These are phyloP conservation scores for Porites cylindrica DNA, from an alignment of 92 coral and sea anemone genomes.

Conservation along the genomic window DNA sequence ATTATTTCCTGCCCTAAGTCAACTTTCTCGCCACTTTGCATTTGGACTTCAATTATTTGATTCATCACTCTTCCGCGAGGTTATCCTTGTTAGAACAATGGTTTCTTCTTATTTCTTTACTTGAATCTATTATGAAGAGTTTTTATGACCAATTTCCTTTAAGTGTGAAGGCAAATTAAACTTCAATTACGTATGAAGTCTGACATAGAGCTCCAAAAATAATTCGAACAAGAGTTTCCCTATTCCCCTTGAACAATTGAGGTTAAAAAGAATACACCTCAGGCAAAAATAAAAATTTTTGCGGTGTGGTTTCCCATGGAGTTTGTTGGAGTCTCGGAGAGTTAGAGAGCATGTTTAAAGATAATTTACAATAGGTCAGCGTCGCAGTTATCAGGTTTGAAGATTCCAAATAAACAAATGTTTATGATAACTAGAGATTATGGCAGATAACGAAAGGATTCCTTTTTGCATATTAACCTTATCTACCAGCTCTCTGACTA, in stretches of 20 bases:
- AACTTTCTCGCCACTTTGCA: not conserved
- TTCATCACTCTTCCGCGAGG: not conserved
- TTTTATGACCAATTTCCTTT: conserved; percentile 4
- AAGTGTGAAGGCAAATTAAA: conserved; percentile 10
- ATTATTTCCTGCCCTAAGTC: conserved; percentile 14
- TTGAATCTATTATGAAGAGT: conserved; percentile 17
- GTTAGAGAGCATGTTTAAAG: not conserved
- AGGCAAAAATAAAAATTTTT: not conserved
- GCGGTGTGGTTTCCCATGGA: not conserved
- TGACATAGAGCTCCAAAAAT: not conserved
- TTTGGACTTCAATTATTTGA: not conserved
- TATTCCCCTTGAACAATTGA: not conserved
- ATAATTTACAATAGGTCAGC: not conserved
- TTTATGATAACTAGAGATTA: conserved; percentile 23
- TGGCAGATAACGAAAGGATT: conserved; percentile 31
- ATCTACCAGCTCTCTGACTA: conserved; percentile 8
- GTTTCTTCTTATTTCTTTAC: not conserved
- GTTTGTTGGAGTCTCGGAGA: not conserved
- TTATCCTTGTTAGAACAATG: not conserved
- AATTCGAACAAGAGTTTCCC: not conserved
- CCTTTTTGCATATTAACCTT: conserved; percentile 32
- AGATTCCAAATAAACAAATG: conserved; percentile 10
- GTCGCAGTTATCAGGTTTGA: conserved; percentile 19
- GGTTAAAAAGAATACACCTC: not conserved
- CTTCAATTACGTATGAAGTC: conserved; percentile 15